Base-by-base conservation (phyloP, 2,113 vertebrate genomes). In the Craseonycteris thonglongyai region DNA sequence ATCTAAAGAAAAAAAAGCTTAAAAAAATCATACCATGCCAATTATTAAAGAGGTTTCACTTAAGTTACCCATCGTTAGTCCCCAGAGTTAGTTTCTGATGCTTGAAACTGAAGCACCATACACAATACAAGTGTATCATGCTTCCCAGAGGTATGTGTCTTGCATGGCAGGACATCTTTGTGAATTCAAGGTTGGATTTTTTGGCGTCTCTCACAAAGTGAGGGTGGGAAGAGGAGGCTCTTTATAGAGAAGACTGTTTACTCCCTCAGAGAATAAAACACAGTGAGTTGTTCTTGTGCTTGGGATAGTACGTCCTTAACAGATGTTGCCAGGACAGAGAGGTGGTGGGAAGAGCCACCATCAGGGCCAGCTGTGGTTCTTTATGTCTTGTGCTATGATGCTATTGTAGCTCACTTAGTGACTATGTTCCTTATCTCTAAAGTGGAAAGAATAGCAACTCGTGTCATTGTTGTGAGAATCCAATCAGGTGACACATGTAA, bases 301-400 rank as follows among this genome's bases (percentile, higher is more conserved):
- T 24, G 3, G 30, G 11, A 15, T 74, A 49, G 9, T 19, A 1
- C 0, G 0, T 16, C 42, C 66, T 40, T 61, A 8, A 11, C 0
- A 6, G 6, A 16, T n/a, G 16, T 33, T 35, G 3, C 35, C 1
- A 11, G 40, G 28, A 22, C 45, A 63, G 35, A 66, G 49, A 58
- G 18, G 24, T 40, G 9, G 2, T 6, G 15, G 58, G 65, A 45
- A n/a, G 79, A 26, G 2, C 33, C 38, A 33, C 2, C 1, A 21
- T 15, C 69, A 22, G 4, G 33, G 47, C 56, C 65, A 90, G 72
- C 33, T 76, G 69, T 65, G 33, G 10, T 40, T 80, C 35, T 89
- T 26, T 65, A 16, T 30, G 51, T 15, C 66, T 91, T 61, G 45
- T 74, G 13, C 6, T 45, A 22, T 47, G 10, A 40, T 6, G 51